These are phyloP conservation scores for Tautogolabrus adspersus DNA, from an alignment of 2,113 vertebrate genomes.

Conservation along the genomic window DNA sequence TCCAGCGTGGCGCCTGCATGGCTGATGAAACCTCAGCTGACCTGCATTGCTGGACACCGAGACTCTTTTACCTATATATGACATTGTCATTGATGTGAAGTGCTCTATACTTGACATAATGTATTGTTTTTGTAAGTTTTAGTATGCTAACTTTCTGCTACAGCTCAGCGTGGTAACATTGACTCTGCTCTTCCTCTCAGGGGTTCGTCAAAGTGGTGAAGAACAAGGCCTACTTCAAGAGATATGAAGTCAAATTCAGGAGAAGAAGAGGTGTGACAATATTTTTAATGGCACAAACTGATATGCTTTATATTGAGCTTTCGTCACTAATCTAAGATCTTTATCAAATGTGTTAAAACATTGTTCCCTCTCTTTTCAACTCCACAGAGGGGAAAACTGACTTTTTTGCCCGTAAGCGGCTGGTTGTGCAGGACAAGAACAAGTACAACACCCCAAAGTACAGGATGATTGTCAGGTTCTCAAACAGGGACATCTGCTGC, in stretches of 20 bases:
- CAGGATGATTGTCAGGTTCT: constrained; percentile 94
- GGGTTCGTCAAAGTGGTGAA: constrained; percentile 99
- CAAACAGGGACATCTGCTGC: constrained; percentile 98
- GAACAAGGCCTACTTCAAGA: constrained; percentile 98
- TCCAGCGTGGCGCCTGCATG: constrained; percentile 74
- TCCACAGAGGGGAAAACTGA: constrained; percentile 97
- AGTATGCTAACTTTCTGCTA: neutral
- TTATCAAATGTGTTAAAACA: neutral
- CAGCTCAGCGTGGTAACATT: neutral
- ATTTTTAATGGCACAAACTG: neutral
- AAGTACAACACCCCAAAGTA: constrained; percentile 99
- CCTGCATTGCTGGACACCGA: no score
- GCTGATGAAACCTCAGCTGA: constrained; percentile 47
- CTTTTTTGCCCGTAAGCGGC: constrained; percentile 94
- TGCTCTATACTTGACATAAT: neutral
- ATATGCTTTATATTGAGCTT: neutral
- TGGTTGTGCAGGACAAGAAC: constrained; percentile 99
- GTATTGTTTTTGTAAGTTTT: neutral
- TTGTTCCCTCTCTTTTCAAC: neutral
- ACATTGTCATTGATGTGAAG: neutral
- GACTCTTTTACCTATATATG: neutral
- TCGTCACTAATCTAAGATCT: neutral
- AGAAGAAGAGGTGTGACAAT: constrained; percentile 89
- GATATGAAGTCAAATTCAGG: constrained; percentile 98
- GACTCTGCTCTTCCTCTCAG: constrained; percentile 69